These are phyloP conservation scores for Kryphioiulus occultus DNA, from an alignment of 2,888 invertebrate species.

Conservation along the genomic window DNA sequence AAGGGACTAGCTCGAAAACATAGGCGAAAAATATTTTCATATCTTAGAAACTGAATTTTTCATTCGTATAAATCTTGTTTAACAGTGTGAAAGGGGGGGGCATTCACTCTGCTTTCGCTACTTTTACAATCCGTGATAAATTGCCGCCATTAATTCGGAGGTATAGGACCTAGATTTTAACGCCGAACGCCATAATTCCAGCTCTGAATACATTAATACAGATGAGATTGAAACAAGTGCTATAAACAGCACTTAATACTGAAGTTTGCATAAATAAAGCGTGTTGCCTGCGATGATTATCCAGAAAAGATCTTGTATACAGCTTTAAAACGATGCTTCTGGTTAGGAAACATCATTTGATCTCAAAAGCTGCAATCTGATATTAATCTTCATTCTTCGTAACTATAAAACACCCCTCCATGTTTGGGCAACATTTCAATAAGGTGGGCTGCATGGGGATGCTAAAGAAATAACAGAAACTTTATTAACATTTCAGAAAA, in stretches of 20 bases:
- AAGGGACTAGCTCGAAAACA: not conserved
- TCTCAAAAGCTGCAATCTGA: not conserved
- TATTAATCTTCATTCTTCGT: not conserved
- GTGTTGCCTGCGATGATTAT: not conserved
- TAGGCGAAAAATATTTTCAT: constrained; percentile 13
- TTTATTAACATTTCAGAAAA: too few species aligned
- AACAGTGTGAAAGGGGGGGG: not conserved
- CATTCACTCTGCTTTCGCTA: constrained; percentile 11
- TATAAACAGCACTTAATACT: constrained; percentile 36
- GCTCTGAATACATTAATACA: constrained; percentile 27
- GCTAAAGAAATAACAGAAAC: too few species aligned
- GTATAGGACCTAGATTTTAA: not conserved
- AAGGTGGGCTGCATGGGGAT: too few species aligned
- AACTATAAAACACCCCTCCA: too few species aligned
- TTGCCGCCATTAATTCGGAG: constrained; percentile 10
- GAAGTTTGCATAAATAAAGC: not conserved
- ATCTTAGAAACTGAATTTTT: not conserved
- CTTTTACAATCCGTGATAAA: constrained; percentile 27
- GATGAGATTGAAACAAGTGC: constrained; percentile 30
- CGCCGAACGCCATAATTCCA: not conserved
- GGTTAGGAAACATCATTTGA: not conserved
- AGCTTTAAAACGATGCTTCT: not conserved
- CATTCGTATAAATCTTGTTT: constrained; percentile 1
- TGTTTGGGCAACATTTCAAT: too few species aligned
- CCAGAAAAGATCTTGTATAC: not conserved